Percentiles rank a stretch among this genome's conserved stretches.
Evolutionary conservation across 2,888 invertebrate species (phyloP).

Genomic region (Sicus ferrugineus): DNA sequence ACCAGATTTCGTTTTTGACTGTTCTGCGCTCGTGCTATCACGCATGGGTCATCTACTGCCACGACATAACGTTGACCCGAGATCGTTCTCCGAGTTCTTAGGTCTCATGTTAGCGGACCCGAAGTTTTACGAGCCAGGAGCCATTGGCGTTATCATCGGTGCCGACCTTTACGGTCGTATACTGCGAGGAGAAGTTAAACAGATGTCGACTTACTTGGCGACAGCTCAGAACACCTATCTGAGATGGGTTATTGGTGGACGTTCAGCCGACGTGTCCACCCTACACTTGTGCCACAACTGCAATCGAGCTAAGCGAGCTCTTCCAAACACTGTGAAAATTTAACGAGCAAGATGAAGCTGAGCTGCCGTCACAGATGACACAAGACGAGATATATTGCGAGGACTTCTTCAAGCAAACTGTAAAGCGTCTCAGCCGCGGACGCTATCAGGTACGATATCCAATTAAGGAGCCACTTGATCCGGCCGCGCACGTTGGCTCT

Average conservation of each 20-base stretch:
- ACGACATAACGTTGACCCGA: slow-evolving; percentile 8
- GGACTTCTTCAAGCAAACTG: slow-evolving; percentile 33
- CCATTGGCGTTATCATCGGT: slow-evolving; percentile 37
- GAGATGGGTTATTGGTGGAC: slow-evolving; percentile 32
- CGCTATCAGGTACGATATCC: slow-evolving; percentile 36
- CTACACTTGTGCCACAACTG: slow-evolving; percentile 23
- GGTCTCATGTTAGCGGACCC: slow-evolving; percentile 33
- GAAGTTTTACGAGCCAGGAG: slow-evolving; percentile 31
- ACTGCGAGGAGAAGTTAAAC: slow-evolving; percentile 31
- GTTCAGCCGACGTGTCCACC: slow-evolving; percentile 24
- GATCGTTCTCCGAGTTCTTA: slow-evolving; percentile 30
- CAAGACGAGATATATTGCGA: slow-evolving; percentile 35
- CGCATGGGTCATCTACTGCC: slow-evolving; percentile 32
- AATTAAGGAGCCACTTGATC: slow-evolving; percentile 31
- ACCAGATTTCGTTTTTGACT: slow-evolving; percentile 31
- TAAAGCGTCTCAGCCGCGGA: slow-evolving; percentile 24
- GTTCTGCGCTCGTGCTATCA: slow-evolving; percentile 34
- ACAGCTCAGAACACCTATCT: slow-evolving; percentile 26
- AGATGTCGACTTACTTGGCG: background rate
- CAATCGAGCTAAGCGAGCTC: slow-evolving; percentile 25
- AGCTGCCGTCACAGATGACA: slow-evolving; percentile 17
- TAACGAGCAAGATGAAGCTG: slow-evolving; percentile 25
- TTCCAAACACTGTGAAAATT: slow-evolving; percentile 37
- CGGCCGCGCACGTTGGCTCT: slow-evolving; percentile 23
- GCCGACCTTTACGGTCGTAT: slow-evolving; percentile 34